Base-by-base conservation (phyloP, 2,888 invertebrate species). In the Ectropis crepuscularia region DNA sequence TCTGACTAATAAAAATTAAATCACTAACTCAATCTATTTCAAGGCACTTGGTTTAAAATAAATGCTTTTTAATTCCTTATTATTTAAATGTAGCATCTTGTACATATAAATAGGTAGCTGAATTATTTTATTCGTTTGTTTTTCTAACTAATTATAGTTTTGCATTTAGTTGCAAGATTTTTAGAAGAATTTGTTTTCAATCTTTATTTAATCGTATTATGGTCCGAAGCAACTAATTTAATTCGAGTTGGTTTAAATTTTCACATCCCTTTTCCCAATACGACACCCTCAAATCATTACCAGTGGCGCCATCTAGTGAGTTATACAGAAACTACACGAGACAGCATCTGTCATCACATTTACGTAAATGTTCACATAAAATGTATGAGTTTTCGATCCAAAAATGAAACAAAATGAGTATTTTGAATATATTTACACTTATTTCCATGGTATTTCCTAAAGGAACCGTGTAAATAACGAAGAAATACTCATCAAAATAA, bases 291-390 rank as follows among this genome's bases (percentile, higher is more conserved):
- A 61, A 72, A 69, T 53, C 53, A 59, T 10, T 53, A 74, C 74
- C 10, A 37, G 67, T 75, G 63, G 70, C 82, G 89, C 89, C 89
- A 88, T 87, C 89, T 88, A 64, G 78, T 58, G 75, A 39, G 48
- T n/a, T 0, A 0, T 6, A 38, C 42, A 36, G 42, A 12, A 59
- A 43, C 62, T 36, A 63, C 12, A 16, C 37, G 37, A 49, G 51
- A 57, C 58, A 60, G 43, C 84, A 83, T 76, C 77, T 74, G 73
- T 68, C 74, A 68, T 65, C 57, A 67, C 70, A 75, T 74, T 67
- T 58, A 48, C 47, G 62, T 47, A 53, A 55, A 51, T 16, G 39
- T 48, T 9, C 9, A n/a, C 5, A 12, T 6, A 55, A 48, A 59
- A 11, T 28, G 36, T 9, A 9, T 28, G 8, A 37, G 48, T 36